Base-by-base conservation (phyloP, 2,113 vertebrate genomes). In the Limanda limanda region DNA sequence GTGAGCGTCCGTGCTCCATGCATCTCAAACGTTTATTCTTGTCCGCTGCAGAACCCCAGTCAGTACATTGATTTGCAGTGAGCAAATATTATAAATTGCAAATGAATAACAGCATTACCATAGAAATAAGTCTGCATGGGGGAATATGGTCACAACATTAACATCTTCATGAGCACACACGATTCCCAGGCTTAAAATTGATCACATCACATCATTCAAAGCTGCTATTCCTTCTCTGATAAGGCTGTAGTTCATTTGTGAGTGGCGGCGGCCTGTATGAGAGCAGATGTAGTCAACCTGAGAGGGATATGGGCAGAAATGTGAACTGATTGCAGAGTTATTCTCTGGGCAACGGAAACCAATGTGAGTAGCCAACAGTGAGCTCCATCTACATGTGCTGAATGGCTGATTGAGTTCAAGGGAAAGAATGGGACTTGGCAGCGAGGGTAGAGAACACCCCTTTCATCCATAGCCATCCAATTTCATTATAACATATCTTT, bases 271-370 rank as follows among this genome's bases (percentile, higher is more conserved):
- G 71, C 60, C 70, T 74, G 78, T 75, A 74, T 61, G 83, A 74
- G 80, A 88, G 86, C 60, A 84, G 79, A 83, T 87, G 81, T 87
- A 78, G 48, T 68, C 67, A 82, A 84, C 68, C 82, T 80, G 81
- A 75, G 80, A 71, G 74, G 83, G 75, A 88, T 78, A 82, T 60
- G 42, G 73, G 73, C 71, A 82, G 82, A 86, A 92, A 90, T 88
- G 84, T 74, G 76, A 89, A 87, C 84, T 93, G 90, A 93, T 92
- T 93, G 86, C 83, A 58, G 35, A 84, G 89, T 92, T 88, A 89
- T 88, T 92, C 85, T 93, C 85, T 86, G 71, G 86, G 88, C 83
- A 66, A 71, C 24, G 79, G 87, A 86, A 91, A 86, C 85, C 92
- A 91, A 91, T 88, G 91, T 82, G 86, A 90, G 83, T 73, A 87